phyloP scores from a whole-genome alignment of 1,140 invertebrate genomes.

The Leptinotarsa texana region DNA sequence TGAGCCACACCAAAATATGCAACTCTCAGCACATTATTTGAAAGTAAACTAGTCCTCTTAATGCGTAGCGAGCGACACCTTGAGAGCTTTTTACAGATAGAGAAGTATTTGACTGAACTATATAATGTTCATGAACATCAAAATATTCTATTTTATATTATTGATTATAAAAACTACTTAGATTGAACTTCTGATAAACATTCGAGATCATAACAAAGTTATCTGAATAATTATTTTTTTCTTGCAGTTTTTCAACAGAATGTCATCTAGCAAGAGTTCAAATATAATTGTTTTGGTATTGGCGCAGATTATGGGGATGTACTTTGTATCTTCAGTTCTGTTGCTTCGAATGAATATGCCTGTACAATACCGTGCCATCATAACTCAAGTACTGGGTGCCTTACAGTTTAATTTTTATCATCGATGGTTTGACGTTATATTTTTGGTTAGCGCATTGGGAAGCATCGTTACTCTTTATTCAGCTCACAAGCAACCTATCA shows the following conservation, averaged over 20 bases:
- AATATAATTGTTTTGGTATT: constrained; percentile 97
- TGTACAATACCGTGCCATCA: constrained; percentile 93
- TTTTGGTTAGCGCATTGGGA: constrained; percentile 93
- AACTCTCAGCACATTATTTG: no score
- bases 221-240: constrained; percentile 1
- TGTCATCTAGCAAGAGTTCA: constrained; percentile 98
- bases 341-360: constrained; percentile 99
- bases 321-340: constrained; percentile 97
- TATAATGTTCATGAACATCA: no score
- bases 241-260: constrained; percentile 97
- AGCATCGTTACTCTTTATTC: constrained; percentile 96
- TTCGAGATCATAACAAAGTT: no score
- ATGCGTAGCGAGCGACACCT: no score
- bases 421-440: constrained; percentile 99
- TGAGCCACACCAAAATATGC: no score
- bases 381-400: constrained; percentile 96
- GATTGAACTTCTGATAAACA: no score
- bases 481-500: constrained; percentile 81
- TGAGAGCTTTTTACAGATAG: no score
- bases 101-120: no score
- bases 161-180: no score
- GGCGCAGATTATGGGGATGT: constrained; percentile 99
- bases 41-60: no score
- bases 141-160: no score
- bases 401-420: constrained; percentile 99